Percentiles rank a stretch among this genome's conserved stretches.
Conservation (phyloP, 2,797 vertebrate genomes). For the Tympanoctomys barrerae region DNA sequence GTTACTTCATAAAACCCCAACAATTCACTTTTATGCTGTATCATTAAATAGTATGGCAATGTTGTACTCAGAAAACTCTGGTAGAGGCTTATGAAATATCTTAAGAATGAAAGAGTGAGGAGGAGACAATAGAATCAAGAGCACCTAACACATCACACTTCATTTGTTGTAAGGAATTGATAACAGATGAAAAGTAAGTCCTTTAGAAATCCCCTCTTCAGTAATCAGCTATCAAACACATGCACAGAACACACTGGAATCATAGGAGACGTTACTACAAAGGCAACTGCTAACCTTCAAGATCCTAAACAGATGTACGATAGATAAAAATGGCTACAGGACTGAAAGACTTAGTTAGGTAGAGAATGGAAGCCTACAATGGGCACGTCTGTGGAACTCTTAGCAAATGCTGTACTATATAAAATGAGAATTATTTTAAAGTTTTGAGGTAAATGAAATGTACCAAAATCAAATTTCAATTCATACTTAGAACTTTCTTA, state of each 20-base stretch:
- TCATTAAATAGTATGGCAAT: background rate
- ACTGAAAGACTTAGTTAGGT: background rate
- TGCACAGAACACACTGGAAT: background rate
- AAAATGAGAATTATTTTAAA: slow-evolving; percentile 28
- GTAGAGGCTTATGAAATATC: slow-evolving; percentile 1
- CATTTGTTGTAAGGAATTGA: slow-evolving; percentile 13
- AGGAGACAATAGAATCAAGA: background rate
- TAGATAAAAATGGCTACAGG: slow-evolving; percentile 30
- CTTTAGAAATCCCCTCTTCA: background rate
- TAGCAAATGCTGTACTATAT: background rate
- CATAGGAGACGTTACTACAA: slow-evolving; percentile 28
- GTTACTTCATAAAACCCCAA: background rate
- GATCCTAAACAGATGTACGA: background rate
- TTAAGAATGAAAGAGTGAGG: slow-evolving; percentile 51
- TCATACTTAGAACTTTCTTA: slow-evolving; percentile 4
- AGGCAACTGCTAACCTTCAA: slow-evolving; percentile 23
- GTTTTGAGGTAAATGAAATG: background rate
- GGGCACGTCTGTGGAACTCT: background rate
- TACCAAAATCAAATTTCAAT: background rate
- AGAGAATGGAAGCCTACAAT: background rate
- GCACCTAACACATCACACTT: background rate
- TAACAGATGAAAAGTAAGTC: slow-evolving; percentile 56
- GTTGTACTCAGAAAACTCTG: slow-evolving; percentile 37
- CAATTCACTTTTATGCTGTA: slow-evolving; percentile 23
- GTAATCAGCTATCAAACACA: slow-evolving; percentile 40